These are phyloP conservation scores for Keiferia lycopersicella DNA, from an alignment of 2,888 invertebrate species.

Conservation along the genomic window DNA sequence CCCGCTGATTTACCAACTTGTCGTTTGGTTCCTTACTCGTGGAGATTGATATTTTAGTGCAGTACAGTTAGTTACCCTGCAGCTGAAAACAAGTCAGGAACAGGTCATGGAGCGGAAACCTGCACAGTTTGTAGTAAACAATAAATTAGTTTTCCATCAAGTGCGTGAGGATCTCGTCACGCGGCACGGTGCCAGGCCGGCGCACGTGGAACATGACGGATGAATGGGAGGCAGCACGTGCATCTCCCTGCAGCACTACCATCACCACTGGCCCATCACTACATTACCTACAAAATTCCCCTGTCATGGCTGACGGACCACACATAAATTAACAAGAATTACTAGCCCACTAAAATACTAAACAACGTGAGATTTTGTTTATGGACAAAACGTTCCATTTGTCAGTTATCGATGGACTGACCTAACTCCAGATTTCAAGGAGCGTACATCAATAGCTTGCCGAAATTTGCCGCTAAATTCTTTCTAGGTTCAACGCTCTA, in stretches of 20 bases:
- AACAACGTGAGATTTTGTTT: constrained; percentile 41
- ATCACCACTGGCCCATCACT: constrained; percentile 31
- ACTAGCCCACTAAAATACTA: constrained; percentile 33
- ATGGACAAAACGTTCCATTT: constrained; percentile 36
- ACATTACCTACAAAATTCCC: constrained; percentile 39
- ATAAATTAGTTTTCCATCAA: constrained; percentile 46
- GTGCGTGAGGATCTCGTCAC: constrained; percentile 61
- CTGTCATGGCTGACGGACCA: constrained; percentile 37
- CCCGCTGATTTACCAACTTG: constrained; percentile 17
- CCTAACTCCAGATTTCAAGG: background rate
- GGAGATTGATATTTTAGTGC: background rate
- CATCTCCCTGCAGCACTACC: constrained; percentile 31
- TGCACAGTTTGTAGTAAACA: constrained; percentile 11
- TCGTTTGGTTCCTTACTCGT: background rate
- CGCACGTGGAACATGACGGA: constrained; percentile 68
- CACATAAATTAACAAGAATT: constrained; percentile 43
- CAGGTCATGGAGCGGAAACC: background rate
- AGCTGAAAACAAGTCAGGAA: background rate
- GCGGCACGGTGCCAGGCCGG: constrained; percentile 71
- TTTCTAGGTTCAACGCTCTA: constrained; percentile 24
- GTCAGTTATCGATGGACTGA: constrained; percentile 29
- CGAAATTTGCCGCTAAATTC: constrained; percentile 8
- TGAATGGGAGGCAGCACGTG: constrained; percentile 72
- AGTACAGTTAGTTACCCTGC: constrained; percentile 2
- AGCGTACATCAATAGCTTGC: background rate